Evolutionary conservation across 2,113 vertebrate species (phyloP).

Genomic region (Tretioscincus oriximinensis): DNA sequence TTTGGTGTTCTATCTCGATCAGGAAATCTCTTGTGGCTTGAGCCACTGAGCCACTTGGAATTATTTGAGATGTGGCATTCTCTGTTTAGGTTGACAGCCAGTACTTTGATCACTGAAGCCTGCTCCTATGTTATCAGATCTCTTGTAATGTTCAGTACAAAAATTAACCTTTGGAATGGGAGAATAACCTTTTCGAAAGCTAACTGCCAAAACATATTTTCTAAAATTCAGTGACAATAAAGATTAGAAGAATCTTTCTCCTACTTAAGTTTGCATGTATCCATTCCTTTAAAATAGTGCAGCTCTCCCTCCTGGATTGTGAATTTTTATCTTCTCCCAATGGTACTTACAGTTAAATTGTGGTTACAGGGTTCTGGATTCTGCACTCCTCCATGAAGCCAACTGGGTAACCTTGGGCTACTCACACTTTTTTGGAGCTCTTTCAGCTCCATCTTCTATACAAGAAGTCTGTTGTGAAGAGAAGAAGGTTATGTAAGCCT

Average conservation of each 20-base stretch:
- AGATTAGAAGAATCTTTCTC: too few relatives aligned
- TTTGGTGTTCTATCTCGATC: constrained; percentile 1
- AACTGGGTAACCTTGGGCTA: too few relatives aligned
- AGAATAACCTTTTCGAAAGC: constrained; percentile 57
- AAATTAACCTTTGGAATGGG: constrained; percentile 49
- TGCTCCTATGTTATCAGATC: neutral
- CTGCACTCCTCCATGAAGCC: too few relatives aligned
- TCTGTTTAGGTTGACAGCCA: neutral
- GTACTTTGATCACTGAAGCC: neutral
- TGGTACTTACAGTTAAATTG: neutral
- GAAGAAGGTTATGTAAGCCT: too few relatives aligned
- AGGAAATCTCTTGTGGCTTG: neutral
- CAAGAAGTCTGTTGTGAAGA: too few relatives aligned
- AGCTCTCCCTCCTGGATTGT: neutral
- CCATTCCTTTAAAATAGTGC: neutral
- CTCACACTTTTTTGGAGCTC: too few relatives aligned
- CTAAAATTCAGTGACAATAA: too few relatives aligned
- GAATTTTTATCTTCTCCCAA: neutral
- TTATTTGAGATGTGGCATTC: neutral
- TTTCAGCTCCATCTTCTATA: too few relatives aligned
- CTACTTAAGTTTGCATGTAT: too few relatives aligned
- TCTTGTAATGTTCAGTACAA: neutral
- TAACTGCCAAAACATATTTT: constrained; percentile 12
- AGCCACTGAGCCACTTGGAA: neutral
- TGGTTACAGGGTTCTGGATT: too few relatives aligned